Conservation (phyloP, 2,113 vertebrate genomes). For the Fukomys damarensis region DNA sequence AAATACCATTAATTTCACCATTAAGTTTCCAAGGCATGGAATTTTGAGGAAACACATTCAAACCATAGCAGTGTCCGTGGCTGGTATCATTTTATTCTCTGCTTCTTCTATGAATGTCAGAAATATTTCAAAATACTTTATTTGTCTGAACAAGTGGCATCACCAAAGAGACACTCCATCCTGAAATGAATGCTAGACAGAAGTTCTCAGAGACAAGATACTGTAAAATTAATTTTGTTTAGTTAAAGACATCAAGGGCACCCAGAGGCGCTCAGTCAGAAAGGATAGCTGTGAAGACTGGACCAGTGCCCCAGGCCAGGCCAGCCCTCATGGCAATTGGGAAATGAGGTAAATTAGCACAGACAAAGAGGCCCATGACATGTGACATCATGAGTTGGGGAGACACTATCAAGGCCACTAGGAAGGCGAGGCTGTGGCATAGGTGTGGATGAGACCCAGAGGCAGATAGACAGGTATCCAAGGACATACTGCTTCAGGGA, state of each 20-base stretch:
- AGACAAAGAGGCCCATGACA: background rate
- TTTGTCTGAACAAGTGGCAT: background rate
- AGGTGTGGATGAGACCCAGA: background rate
- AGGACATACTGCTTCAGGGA: background rate
- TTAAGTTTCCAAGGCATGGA: background rate
- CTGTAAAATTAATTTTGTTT: background rate
- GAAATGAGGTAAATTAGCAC: background rate
- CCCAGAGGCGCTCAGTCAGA: background rate
- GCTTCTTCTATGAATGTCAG: background rate
- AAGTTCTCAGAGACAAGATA: background rate
- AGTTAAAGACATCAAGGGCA: background rate
- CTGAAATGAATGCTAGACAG: background rate
- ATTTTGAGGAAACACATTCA: background rate
- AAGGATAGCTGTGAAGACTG: background rate
- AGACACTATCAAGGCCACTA: background rate
- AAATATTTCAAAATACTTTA: constrained; percentile 16
- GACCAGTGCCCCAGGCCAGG: background rate
- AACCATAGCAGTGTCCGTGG: background rate
- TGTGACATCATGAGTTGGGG: background rate
- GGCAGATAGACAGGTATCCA: background rate
- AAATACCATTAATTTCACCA: background rate
- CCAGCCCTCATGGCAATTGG: background rate
- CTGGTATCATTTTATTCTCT: background rate
- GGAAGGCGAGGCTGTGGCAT: background rate
- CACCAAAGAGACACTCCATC: background rate